Percentiles rank a stretch among this genome's conserved stretches.
phyloP scores from a whole-genome alignment of 2,888 invertebrate genomes.

The Campoletis raptor region DNA sequence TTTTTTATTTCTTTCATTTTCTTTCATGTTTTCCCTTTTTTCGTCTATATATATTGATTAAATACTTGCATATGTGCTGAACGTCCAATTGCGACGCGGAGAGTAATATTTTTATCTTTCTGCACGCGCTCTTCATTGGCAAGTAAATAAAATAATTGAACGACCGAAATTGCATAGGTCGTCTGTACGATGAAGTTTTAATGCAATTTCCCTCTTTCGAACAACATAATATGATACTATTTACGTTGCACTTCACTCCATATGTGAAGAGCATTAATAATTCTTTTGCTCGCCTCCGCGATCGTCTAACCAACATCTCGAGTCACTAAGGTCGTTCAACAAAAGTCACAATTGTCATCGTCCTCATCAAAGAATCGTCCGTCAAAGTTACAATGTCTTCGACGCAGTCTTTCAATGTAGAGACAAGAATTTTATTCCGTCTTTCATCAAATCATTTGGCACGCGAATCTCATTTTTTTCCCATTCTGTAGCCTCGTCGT shows the following conservation, averaged over 20 bases:
- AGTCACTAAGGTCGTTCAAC: not conserved
- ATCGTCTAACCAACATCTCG: not conserved
- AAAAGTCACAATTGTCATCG: not conserved
- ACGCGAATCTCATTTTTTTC: slow-evolving; percentile 13
- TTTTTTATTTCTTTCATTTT: not conserved
- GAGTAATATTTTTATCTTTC: not conserved
- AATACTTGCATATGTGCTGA: not conserved
- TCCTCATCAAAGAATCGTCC: not conserved
- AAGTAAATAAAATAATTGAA: not conserved
- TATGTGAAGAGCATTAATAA: not conserved
- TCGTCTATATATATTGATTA: not conserved
- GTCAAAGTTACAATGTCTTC: slow-evolving; percentile 11
- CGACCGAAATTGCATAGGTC: not conserved
- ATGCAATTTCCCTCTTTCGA: slow-evolving; percentile 12
- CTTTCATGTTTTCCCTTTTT: not conserved
- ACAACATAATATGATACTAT: slow-evolving; percentile 1
- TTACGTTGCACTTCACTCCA: slow-evolving; percentile 12
- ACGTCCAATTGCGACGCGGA: slow-evolving; percentile 4
- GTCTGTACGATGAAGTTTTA: not conserved
- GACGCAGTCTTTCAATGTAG: not conserved
- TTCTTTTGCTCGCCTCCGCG: not conserved
- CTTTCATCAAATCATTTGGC: not conserved
- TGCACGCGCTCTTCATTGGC: not conserved
- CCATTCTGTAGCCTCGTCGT: not conserved
- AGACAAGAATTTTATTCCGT: not conserved